Evolutionary conservation across 2,888 invertebrate genomes (phyloP).

Genomic region (Erynnis tages): DNA sequence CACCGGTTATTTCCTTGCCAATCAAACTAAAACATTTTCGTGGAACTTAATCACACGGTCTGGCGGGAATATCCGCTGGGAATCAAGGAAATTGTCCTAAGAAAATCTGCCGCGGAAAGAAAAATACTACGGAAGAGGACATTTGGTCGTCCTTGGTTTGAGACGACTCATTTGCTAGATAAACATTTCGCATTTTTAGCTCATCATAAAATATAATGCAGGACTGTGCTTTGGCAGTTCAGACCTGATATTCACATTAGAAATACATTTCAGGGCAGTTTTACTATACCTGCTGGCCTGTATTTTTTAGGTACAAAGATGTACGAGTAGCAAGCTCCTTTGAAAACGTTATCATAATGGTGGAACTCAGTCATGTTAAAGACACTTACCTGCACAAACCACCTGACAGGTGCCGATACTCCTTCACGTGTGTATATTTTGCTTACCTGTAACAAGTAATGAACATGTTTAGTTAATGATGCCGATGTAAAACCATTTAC

Average conservation of each 20-base stretch:
- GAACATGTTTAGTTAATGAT: neutral
- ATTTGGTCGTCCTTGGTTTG: slow-evolving; percentile 12
- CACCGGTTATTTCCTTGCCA: slow-evolving; percentile 1
- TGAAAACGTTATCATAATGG: too few species aligned
- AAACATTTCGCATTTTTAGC: slow-evolving; percentile 21
- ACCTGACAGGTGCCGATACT: neutral
- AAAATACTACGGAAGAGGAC: slow-evolving; percentile 15
- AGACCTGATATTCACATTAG: too few species aligned
- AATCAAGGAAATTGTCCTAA: slow-evolving; percentile 22
- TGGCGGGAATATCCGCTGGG: slow-evolving; percentile 16
- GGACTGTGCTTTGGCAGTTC: neutral
- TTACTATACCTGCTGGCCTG: too few species aligned
- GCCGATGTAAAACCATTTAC: neutral
- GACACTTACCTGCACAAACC: neutral
- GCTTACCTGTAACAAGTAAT: slow-evolving; percentile 22
- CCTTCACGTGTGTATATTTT: neutral
- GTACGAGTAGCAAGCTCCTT: too few species aligned
- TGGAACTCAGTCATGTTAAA: too few species aligned
- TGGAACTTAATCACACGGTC: slow-evolving; percentile 23
- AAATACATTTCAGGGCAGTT: too few species aligned
- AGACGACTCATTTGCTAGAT: slow-evolving; percentile 19
- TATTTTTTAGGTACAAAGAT: too few species aligned
- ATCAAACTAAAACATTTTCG: slow-evolving; percentile 22
- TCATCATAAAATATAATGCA: neutral
- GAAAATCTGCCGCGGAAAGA: slow-evolving; percentile 22